A percentile compares a stretch with the other conserved stretches of the same genome.
Evolutionary conservation across 2,888 invertebrate species (phyloP).

Genomic region (Corbicula japonica): DNA sequence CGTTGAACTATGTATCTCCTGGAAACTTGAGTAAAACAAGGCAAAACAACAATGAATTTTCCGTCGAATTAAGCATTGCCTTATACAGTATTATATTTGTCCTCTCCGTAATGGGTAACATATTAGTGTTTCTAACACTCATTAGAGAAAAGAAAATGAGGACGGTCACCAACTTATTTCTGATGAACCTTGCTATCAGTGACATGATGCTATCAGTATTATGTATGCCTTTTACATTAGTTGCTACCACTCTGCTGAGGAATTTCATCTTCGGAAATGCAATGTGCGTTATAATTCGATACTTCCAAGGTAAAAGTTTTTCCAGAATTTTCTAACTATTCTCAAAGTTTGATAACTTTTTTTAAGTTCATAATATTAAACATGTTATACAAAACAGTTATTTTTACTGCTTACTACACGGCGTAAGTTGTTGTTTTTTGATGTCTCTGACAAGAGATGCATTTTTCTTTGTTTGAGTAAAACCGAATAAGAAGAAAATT

Average conservation of each 20-base stretch:
- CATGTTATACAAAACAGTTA: too few species aligned
- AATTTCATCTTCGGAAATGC: conserved; percentile 91
- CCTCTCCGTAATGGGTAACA: conserved; percentile 92
- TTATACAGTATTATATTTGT: conserved; percentile 93
- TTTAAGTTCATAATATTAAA: too few species aligned
- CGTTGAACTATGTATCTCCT: too few species aligned
- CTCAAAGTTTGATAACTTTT: too few species aligned
- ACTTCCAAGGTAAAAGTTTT: conserved; percentile 92
- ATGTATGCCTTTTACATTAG: conserved; percentile 92
- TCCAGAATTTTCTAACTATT: too few species aligned
- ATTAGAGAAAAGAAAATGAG: conserved; percentile 87
- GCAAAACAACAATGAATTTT: conserved; percentile 9
- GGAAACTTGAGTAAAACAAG: neutral
- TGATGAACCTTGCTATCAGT: conserved; percentile 89
- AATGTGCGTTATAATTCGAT: conserved; percentile 91
- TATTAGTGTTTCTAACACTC: conserved; percentile 91
- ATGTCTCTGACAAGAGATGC: too few species aligned
- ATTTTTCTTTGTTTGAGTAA: too few species aligned
- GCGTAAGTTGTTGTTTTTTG: too few species aligned
- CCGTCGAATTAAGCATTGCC: conserved; percentile 87
- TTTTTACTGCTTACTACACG: too few species aligned
- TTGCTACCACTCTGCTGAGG: conserved; percentile 90
- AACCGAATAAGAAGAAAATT: too few species aligned
- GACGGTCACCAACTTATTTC: conserved; percentile 88
- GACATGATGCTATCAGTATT: conserved; percentile 93